A percentile compares a stretch with the other conserved stretches of the same genome.
phyloP scores from a whole-genome alignment of 2,797 vertebrate species.

The Argya squamiceps region DNA sequence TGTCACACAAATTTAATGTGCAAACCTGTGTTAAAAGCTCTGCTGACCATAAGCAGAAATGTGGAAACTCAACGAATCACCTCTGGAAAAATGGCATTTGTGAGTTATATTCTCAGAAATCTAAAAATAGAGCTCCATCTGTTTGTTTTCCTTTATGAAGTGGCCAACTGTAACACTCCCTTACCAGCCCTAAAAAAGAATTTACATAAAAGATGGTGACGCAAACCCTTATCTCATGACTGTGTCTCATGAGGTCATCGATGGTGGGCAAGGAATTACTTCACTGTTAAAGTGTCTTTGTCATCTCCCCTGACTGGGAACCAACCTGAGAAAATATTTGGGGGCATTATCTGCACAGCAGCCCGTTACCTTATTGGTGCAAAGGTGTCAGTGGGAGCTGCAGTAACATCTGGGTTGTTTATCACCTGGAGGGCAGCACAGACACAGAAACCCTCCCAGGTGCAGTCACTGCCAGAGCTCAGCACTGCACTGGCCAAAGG shows the following conservation, averaged over 20 bases:
- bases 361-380: neutral
- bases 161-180: conserved; percentile 1
- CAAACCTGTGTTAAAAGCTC: neutral
- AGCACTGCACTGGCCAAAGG: neutral
- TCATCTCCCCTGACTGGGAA: neutral
- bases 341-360: neutral
- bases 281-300: neutral
- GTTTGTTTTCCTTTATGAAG: neutral
- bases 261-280: neutral
- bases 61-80: neutral
- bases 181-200: conserved; percentile 9
- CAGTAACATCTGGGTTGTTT: neutral
- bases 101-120: neutral
- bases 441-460: neutral
- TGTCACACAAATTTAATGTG: neutral
- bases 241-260: neutral
- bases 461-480: neutral
- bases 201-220: conserved; percentile 12
- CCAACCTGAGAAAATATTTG: neutral
- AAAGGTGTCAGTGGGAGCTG: neutral
- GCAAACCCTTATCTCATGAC: neutral
- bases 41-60: neutral
- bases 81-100: conserved; percentile 6
- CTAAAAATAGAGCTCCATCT: conserved; percentile 14
- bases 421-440: neutral